phyloP scores from a whole-genome alignment of 1,140 invertebrate genomes.

The Lerema accius region DNA sequence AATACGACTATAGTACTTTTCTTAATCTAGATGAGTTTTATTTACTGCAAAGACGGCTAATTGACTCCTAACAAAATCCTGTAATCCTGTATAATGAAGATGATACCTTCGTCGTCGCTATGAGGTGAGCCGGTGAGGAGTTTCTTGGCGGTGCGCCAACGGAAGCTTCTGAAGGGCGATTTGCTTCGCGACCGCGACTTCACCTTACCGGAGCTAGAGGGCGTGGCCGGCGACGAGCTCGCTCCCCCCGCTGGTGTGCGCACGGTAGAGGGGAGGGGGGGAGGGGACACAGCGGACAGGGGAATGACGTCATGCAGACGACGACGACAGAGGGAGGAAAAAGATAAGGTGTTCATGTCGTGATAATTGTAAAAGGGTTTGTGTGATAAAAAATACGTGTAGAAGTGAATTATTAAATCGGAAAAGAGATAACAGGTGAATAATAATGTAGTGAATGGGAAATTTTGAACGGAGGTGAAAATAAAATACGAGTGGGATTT shows the following conservation, averaged over 20 bases:
- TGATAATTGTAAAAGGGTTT: no score
- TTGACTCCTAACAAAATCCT: no score
- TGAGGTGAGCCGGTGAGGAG: constrained; percentile 85
- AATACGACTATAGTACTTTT: no score
- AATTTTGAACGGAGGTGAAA: no score
- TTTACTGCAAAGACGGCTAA: background rate
- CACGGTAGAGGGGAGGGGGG: constrained; percentile 36
- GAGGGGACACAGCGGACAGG: background rate
- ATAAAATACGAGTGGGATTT: no score
- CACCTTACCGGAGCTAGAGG: constrained; percentile 82
- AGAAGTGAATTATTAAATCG: no score
- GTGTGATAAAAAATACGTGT: no score
- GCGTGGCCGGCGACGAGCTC: constrained; percentile 67
- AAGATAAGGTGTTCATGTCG: no score
- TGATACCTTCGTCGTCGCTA: constrained; percentile 90
- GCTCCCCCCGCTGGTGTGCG: constrained; percentile 55
- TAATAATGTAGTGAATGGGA: no score
- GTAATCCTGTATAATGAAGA: constrained; percentile 39
- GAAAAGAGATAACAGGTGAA: no score
- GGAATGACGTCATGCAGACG: no score
- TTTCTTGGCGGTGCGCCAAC: constrained; percentile 87
- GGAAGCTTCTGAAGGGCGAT: constrained; percentile 95
- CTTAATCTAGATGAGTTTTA: no score
- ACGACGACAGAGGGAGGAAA: background rate
- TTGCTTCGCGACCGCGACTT: constrained; percentile 93